Evolutionary conservation across 2,113 vertebrate species (phyloP).

Genomic region (Gavia stellata): DNA sequence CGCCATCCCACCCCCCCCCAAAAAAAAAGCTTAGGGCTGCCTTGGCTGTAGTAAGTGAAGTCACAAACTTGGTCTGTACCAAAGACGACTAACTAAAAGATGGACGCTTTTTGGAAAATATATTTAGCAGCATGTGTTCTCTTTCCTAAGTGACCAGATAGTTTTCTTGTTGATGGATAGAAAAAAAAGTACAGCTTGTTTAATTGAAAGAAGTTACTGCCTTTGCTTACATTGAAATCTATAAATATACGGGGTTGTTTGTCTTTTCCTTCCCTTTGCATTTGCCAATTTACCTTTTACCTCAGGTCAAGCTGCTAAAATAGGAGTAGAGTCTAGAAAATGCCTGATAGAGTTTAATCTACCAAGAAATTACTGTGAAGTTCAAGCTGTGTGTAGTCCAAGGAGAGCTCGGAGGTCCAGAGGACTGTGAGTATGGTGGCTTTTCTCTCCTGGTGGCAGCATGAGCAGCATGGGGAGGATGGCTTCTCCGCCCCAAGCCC

Average conservation of each 20-base stretch:
- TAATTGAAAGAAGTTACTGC: neutral
- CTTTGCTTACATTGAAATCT: neutral
- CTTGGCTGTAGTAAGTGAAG: neutral
- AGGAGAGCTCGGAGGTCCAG: rapidly evolving
- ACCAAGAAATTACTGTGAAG: neutral
- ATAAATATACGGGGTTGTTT: neutral
- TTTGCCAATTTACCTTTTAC: neutral
- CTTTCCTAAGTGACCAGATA: neutral
- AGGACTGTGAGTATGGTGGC: rapidly evolving
- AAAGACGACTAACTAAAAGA: neutral
- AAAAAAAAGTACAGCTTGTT: neutral
- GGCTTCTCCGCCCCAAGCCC: neutral
- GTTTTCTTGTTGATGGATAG: neutral
- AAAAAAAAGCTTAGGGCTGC: neutral
- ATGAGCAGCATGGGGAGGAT: too few species aligned
- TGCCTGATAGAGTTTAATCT: neutral
- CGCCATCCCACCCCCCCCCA: neutral
- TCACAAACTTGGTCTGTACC: neutral
- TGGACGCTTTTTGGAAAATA: neutral
- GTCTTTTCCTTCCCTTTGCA: neutral
- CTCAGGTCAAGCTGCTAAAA: neutral
- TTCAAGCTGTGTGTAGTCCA: neutral
- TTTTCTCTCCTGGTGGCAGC: neutral
- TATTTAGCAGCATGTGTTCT: neutral
- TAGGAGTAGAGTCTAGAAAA: neutral